These are phyloP conservation scores for Leucophora obtusa DNA, from an alignment of 2,888 invertebrate genomes.

Conservation along the genomic window DNA sequence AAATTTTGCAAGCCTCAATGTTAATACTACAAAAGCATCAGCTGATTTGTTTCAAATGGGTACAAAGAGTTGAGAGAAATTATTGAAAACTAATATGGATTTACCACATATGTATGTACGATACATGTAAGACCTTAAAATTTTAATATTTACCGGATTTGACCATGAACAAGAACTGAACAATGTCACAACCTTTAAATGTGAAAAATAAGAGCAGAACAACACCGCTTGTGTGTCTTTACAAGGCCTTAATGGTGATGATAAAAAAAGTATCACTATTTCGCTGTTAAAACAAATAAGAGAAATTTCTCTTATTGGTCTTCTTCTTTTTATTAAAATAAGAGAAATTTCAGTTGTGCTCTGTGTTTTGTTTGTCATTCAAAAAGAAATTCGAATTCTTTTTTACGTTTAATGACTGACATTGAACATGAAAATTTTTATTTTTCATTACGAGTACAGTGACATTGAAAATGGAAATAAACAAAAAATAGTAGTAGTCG, in stretches of 20 bases:
- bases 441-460: neutral
- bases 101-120: neutral
- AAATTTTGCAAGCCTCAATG: no score
- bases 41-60: neutral
- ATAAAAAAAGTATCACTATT: neutral
- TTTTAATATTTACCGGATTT: slow-evolving; percentile 52
- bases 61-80: neutral
- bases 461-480: neutral
- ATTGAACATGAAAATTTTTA: slow-evolving; percentile 58
- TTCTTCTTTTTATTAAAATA: neutral
- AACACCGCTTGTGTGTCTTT: neutral
- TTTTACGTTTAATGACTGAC: slow-evolving; percentile 61
- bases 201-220: neutral
- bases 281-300: neutral
- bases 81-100: neutral
- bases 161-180: slow-evolving; percentile 60
- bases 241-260: neutral
- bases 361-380: no score
- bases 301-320: neutral
- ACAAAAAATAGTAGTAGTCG: neutral
- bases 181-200: slow-evolving; percentile 47
- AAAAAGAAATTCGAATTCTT: slow-evolving; percentile 7
- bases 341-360: neutral
- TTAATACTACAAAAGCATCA: neutral
- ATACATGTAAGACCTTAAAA: neutral